These are phyloP conservation scores for Zophobas atratus DNA, from an alignment of 1,140 invertebrate genomes.

Conservation along the genomic window DNA sequence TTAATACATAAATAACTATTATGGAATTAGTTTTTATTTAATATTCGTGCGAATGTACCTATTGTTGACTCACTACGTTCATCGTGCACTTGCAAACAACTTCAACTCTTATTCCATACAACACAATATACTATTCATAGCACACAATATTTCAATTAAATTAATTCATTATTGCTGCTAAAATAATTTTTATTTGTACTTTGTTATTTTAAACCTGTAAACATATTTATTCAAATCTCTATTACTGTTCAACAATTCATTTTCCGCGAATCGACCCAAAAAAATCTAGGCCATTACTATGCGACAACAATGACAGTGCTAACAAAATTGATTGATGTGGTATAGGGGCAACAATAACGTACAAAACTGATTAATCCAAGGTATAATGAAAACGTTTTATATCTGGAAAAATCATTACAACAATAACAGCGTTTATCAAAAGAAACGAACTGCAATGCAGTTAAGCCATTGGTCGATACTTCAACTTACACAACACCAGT, in stretches of 20 bases:
- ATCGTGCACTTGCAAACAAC: too few species aligned
- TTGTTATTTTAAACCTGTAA: too few species aligned
- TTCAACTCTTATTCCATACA: too few species aligned
- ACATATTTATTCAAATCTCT: too few species aligned
- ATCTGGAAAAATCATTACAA: constrained; percentile 2
- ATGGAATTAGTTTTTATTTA: too few species aligned
- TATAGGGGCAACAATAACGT: not conserved
- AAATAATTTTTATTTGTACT: too few species aligned
- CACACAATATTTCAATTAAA: too few species aligned
- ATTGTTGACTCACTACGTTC: too few species aligned
- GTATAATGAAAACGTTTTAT: constrained; percentile 23
- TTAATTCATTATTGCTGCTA: too few species aligned
- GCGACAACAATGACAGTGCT: constrained; percentile 6
- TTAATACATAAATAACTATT: too few species aligned
- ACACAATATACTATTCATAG: too few species aligned
- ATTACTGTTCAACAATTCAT: not conserved
- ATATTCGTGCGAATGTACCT: too few species aligned
- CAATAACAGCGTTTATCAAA: not conserved
- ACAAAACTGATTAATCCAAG: not conserved
- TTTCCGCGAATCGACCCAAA: not conserved
- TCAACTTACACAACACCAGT: constrained; percentile 10
- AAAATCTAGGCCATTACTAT: constrained; percentile 20
- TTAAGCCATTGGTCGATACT: constrained; percentile 20
- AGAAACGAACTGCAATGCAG: constrained; percentile 33
- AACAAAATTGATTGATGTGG: constrained; percentile 20